Evolutionary conservation across 2,888 invertebrate species (phyloP).

Genomic region (Neoascia interrupta): DNA sequence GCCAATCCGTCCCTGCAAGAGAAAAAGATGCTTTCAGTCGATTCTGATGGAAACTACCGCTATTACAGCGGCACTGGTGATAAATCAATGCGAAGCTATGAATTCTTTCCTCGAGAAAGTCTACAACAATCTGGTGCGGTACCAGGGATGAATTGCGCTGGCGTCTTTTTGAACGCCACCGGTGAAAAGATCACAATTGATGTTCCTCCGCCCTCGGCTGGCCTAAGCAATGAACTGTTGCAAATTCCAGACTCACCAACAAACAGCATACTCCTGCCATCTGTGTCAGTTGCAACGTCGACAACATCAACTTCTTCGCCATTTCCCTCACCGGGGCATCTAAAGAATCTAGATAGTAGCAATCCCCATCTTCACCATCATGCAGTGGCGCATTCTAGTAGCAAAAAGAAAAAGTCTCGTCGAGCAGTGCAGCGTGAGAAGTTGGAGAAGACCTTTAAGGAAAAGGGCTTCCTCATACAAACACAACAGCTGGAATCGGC

Average conservation of each 20-base stretch:
- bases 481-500: constrained; percentile 95
- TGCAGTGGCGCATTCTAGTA: constrained; percentile 65
- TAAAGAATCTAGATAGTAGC: constrained; percentile 32
- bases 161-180: constrained; percentile 80
- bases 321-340: constrained; percentile 54
- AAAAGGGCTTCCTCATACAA: constrained; percentile 95
- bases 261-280: constrained; percentile 72
- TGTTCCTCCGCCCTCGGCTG: constrained; percentile 77
- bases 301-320: constrained; percentile 69
- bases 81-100: constrained; percentile 88
- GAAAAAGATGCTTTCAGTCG: constrained; percentile 94
- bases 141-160: constrained; percentile 81
- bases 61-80: constrained; percentile 93
- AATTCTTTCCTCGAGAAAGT: constrained; percentile 87
- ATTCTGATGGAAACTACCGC: constrained; percentile 92
- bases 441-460: constrained; percentile 94
- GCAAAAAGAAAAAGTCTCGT: constrained; percentile 85
- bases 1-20: constrained; percentile 93
- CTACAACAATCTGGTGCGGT: constrained; percentile 83
- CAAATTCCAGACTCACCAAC: constrained; percentile 77
- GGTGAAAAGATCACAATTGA: constrained; percentile 80
- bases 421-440: constrained; percentile 93
- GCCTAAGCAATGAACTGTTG: constrained; percentile 77
- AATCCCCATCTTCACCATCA: constrained; percentile 48
- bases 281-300: constrained; percentile 39